Percentiles rank a stretch among this genome's conserved stretches.
phyloP scores from a whole-genome alignment of 2,113 vertebrate species.

The Elachura formosa region DNA sequence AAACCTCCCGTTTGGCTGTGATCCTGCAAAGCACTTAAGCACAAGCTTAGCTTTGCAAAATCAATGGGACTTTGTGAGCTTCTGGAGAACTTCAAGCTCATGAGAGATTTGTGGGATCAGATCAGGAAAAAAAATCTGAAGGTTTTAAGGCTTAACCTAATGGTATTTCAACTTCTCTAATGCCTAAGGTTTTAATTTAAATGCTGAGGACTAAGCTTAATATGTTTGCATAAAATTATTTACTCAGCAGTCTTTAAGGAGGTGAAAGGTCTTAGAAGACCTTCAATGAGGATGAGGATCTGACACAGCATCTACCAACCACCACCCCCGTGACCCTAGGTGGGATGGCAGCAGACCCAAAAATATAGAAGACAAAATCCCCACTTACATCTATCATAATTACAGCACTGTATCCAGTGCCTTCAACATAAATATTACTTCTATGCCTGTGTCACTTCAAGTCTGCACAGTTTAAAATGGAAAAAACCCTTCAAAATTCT shows the following conservation, averaged over 20 bases:
- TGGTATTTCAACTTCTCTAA: neutral
- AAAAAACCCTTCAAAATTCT: neutral
- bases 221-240: neutral
- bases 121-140: neutral
- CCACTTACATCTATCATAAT: neutral
- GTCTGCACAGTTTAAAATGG: neutral
- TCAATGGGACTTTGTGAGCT: neutral
- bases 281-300: neutral
- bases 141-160: slow-evolving; percentile 7
- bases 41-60: neutral
- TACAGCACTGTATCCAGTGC: neutral
- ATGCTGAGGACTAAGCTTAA: neutral
- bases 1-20: neutral
- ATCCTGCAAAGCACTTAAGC: slow-evolving; percentile 47
- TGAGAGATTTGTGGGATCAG: slow-evolving; percentile 13
- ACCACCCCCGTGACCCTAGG: neutral
- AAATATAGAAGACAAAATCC: neutral
- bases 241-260: neutral
- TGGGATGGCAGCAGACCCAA: neutral
- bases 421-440: neutral
- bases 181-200: neutral
- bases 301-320: fast-evolving
- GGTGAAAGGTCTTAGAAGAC: neutral
- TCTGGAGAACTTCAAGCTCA: neutral
- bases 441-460: neutral